Evolutionary conservation across 2,113 vertebrate genomes (phyloP).

Genomic region (Cisticola juncidis): DNA sequence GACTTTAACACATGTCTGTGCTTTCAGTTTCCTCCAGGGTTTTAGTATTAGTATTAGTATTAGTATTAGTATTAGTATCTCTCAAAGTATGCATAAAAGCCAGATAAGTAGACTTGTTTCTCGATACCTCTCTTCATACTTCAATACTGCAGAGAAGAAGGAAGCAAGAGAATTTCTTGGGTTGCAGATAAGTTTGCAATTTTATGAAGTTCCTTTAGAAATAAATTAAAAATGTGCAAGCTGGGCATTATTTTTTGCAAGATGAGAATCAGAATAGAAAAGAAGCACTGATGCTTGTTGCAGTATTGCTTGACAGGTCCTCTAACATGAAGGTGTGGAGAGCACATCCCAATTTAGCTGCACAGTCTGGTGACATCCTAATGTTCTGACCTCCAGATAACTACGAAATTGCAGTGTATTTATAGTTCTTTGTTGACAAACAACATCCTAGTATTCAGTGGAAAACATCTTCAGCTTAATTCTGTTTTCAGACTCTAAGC

Average conservation of each 20-base stretch:
- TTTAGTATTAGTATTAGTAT: not conserved
- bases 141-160: not conserved
- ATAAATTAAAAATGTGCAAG: not conserved
- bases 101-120: not conserved
- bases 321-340: not conserved
- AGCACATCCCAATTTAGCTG: not conserved
- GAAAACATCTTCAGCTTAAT: not conserved
- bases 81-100: not conserved
- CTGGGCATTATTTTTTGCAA: not conserved
- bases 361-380: not conserved
- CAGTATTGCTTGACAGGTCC: not conserved
- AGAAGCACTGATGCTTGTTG: not conserved
- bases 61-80: not conserved
- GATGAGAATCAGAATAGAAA: not conserved
- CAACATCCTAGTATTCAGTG: not conserved
- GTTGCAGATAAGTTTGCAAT: not conserved
- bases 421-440: not conserved
- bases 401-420: not conserved
- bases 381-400: not conserved
- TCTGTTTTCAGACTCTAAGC: not conserved
- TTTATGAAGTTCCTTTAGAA: not conserved
- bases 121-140: not conserved
- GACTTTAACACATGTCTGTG: not conserved
- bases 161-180: not conserved
- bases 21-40: not conserved